phyloP scores from a whole-genome alignment of 2,797 vertebrate species.

The Alauda arvensis region DNA sequence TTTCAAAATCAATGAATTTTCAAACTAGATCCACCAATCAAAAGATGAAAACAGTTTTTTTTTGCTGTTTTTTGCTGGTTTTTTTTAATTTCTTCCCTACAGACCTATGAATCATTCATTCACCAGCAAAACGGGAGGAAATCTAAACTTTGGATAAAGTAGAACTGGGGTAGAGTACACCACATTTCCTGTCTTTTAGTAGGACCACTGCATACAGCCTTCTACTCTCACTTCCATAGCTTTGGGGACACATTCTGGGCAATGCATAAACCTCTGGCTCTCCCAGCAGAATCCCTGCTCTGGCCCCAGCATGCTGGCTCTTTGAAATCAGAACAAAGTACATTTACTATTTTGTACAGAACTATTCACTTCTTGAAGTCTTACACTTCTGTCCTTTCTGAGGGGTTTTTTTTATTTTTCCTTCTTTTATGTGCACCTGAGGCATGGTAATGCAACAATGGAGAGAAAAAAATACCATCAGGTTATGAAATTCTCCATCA shows the following conservation, averaged over 20 bases:
- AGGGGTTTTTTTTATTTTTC: neutral
- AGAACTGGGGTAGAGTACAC: neutral
- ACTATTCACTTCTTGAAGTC: neutral
- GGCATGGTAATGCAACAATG: neutral
- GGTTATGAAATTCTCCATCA: neutral
- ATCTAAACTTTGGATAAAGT: neutral
- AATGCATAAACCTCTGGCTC: neutral
- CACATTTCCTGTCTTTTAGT: neutral
- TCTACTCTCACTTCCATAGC: neutral
- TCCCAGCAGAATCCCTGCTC: neutral
- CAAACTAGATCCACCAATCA: neutral
- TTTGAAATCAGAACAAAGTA: neutral
- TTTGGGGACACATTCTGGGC: neutral
- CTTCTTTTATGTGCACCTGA: neutral
- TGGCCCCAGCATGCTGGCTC: neutral
- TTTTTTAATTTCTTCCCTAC: neutral
- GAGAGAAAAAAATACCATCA: neutral
- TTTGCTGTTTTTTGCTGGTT: neutral
- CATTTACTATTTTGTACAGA: neutral
- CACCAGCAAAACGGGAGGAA: neutral
- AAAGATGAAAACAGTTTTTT: neutral
- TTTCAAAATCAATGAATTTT: neutral
- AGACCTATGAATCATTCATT: neutral
- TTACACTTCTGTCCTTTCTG: neutral
- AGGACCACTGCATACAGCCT: neutral